phyloP scores from a whole-genome alignment of 2,113 vertebrate genomes.

The Nothoprocta pentlandii region DNA sequence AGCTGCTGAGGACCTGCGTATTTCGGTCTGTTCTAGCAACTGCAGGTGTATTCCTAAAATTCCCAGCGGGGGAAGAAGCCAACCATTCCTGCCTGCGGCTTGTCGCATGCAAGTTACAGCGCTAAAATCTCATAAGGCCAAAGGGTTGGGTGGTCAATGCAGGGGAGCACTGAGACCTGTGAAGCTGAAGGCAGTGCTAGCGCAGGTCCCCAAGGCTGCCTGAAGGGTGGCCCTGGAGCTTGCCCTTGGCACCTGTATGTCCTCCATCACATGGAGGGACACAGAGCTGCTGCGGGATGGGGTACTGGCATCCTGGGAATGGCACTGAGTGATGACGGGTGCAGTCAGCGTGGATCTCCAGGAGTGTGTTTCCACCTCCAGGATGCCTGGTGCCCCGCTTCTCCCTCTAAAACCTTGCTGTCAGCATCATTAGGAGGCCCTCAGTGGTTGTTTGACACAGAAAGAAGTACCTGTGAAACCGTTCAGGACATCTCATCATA shows the following conservation, averaged over 20 bases:
- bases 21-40: neutral
- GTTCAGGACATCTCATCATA: neutral
- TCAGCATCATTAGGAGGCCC: too few species aligned
- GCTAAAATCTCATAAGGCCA: neutral
- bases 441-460: rapidly evolving
- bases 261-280: neutral
- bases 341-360: neutral
- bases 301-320: too few species aligned
- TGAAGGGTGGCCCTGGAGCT: neutral
- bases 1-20: neutral
- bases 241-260: neutral
- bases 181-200: neutral
- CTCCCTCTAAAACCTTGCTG: neutral
- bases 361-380: neutral
- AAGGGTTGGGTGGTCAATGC: neutral
- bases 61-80: neutral
- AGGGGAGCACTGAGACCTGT: neutral
- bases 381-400: neutral
- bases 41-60: neutral
- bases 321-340: too few species aligned
- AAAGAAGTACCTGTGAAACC: neutral
- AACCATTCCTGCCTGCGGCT: neutral
- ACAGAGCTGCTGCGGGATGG: too few species aligned
- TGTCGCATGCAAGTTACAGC: neutral
- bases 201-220: neutral